Base-by-base conservation (phyloP, 1,140 invertebrate genomes). In the Lasioglossum baleicum region DNA sequence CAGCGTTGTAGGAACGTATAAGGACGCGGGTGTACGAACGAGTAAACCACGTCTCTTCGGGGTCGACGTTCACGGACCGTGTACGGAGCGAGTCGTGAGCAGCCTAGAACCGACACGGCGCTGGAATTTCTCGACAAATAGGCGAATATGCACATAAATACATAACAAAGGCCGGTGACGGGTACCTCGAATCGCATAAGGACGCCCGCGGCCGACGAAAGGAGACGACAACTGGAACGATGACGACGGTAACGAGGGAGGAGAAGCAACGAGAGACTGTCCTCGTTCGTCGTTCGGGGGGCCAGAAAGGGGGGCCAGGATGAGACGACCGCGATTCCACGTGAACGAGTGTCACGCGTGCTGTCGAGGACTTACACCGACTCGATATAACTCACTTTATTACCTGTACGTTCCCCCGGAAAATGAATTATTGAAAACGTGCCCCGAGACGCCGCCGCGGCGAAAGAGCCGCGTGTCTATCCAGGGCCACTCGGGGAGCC, bases 101-200 rank as follows among this genome's bases (percentile, higher is more conserved):
- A 82, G 71, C 84, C 86, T 88, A 88, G 87, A 90, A 81, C 83
- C 86, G 83, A 90, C 89, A 90, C 80, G 84, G 42, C 72, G 66
- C 72, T 84, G 88, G 89, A 88, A 89, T 90, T 89, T 90, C 89
- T 89, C 87, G 86, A 90, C 89, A 90, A 90, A 90, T 90, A 89
- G 88, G 88, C 85, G 86, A 89, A 89, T 89, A 89, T 90, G 87
- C 88, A 86, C 88, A 90, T 90, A 90, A 90, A 90, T 89, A 90
- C 87, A 89, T 90, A 86, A 87, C 88, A 88, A 85, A 88, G 82
- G 67, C 48, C 58, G 63, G 72, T 81, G 83, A 84, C 84, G 74
- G 75, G 60, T 80, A 83, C 66, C 73, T 67, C 84, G 80, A 83
- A 84, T 84, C 80, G 80, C 74, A 85, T 84, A 84, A 80, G 65